These are phyloP conservation scores for Actinostola sp. DNA, from an alignment of 92 coral and sea anemone genomes.

Conservation along the genomic window DNA sequence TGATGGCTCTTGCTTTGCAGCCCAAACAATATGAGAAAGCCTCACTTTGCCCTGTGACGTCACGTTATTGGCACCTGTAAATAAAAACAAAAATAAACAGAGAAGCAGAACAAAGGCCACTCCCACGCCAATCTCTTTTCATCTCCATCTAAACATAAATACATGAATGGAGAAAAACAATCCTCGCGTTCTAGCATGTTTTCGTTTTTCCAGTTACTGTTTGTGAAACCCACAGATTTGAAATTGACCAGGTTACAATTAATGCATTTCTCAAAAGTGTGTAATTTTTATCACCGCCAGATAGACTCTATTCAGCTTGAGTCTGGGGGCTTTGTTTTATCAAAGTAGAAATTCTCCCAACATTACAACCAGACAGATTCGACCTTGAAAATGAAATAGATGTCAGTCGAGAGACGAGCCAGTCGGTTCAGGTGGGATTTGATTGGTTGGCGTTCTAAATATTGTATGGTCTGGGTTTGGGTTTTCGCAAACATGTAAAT, in stretches of 20 bases:
- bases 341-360: conserved; percentile 72
- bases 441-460: conserved; percentile 66
- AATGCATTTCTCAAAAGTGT: conserved; percentile 45
- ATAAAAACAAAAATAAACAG: conserved; percentile 99
- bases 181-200: neutral
- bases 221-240: conserved; percentile 10
- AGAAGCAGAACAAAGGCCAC: conserved; percentile 80
- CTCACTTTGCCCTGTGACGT: conserved; percentile 93
- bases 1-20: conserved; percentile 77
- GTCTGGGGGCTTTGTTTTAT: conserved; percentile 15
- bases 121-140: conserved; percentile 80
- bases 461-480: conserved; percentile 71
- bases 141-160: conserved; percentile 83
- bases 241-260: conserved; percentile 45
- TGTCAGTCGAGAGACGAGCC: conserved; percentile 67
- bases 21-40: conserved; percentile 90
- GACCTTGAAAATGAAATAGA: conserved; percentile 76
- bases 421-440: conserved; percentile 47
- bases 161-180: conserved; percentile 52
- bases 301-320: conserved; percentile 12
- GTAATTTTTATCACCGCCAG: conserved; percentile 26
- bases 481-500: conserved; percentile 83
- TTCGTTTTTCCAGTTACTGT: conserved; percentile 12
- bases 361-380: conserved; percentile 66
- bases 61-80: conserved; percentile 99